These are phyloP conservation scores for Nemopilema nomurai DNA, from an alignment of 30 jellyfish, hydroid and myxozoan species.

Conservation along the genomic window DNA sequence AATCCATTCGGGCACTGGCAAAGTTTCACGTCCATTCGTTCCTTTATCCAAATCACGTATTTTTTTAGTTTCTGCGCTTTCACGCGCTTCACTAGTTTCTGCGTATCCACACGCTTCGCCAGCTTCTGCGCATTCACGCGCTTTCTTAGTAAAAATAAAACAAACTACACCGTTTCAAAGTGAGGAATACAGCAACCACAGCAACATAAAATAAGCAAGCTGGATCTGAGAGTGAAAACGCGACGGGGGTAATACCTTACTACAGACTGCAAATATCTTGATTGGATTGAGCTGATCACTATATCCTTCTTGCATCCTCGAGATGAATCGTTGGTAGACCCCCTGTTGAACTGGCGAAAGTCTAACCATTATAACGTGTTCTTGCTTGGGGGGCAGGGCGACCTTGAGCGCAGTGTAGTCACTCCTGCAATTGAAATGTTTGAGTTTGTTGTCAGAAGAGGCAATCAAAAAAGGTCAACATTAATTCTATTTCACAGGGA, in stretches of 20 bases:
- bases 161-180: no score
- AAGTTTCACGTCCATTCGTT: no score
- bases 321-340: slow-evolving; percentile 57
- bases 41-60: no score
- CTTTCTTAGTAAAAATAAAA: no score
- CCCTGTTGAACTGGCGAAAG: slow-evolving; percentile 83
- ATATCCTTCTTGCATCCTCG: slow-evolving; percentile 70
- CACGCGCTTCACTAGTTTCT: no score
- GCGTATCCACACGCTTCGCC: no score
- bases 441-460: background rate
- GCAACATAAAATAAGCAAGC: background rate
- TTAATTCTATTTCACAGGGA: no score
- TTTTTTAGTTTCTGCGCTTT: no score
- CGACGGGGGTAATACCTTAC: slow-evolving; percentile 85
- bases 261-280: slow-evolving; percentile 74
- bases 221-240: background rate
- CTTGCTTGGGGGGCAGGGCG: slow-evolving; percentile 89
- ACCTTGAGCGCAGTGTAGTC: slow-evolving; percentile 74
- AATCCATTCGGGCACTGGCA: no score
- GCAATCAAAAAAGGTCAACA: no score
- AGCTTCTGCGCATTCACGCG: no score
- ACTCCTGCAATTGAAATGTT: slow-evolving; percentile 48
- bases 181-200: no score
- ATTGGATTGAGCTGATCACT: slow-evolving; percentile 89
- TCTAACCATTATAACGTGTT: slow-evolving; percentile 87